phyloP scores from a whole-genome alignment of 2,888 invertebrate genomes.

The Epinotia ramella region DNA sequence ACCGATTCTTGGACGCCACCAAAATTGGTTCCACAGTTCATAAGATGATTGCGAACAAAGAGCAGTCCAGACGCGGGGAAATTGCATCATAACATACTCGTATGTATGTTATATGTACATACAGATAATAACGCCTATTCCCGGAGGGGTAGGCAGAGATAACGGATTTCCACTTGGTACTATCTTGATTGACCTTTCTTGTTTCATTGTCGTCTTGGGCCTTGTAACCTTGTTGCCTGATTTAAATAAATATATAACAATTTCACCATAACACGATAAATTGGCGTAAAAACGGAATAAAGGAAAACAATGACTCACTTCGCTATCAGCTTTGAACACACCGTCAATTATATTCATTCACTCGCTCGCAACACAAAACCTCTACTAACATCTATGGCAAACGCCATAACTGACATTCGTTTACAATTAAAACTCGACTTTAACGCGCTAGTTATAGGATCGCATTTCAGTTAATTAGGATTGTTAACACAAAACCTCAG shows the following conservation, averaged over 20 bases:
- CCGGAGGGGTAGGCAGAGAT: too few relatives aligned
- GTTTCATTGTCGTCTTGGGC: too few relatives aligned
- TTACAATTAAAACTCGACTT: conserved; percentile 8
- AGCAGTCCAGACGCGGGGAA: background rate
- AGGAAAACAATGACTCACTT: conserved; percentile 5
- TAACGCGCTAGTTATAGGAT: background rate
- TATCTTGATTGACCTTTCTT: too few relatives aligned
- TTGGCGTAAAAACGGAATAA: conserved; percentile 4
- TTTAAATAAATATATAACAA: too few relatives aligned
- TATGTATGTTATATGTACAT: too few relatives aligned
- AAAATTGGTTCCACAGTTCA: background rate
- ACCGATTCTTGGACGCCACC: background rate
- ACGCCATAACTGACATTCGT: background rate
- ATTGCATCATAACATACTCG: background rate
- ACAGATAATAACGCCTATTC: too few relatives aligned
- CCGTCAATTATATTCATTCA: conserved; percentile 20
- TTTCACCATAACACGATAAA: background rate
- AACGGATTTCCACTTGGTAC: too few relatives aligned
- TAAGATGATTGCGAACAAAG: background rate
- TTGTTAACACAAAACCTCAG: conserved; percentile 44
- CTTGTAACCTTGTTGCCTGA: too few relatives aligned
- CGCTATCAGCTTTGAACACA: background rate
- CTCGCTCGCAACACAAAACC: conserved; percentile 41
- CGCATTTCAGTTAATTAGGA: background rate
- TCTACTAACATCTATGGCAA: background rate